A percentile compares a stretch with the other conserved stretches of the same genome.
Evolutionary conservation across 2,113 vertebrate species (phyloP).

Genomic region (Trematocara zebra): DNA sequence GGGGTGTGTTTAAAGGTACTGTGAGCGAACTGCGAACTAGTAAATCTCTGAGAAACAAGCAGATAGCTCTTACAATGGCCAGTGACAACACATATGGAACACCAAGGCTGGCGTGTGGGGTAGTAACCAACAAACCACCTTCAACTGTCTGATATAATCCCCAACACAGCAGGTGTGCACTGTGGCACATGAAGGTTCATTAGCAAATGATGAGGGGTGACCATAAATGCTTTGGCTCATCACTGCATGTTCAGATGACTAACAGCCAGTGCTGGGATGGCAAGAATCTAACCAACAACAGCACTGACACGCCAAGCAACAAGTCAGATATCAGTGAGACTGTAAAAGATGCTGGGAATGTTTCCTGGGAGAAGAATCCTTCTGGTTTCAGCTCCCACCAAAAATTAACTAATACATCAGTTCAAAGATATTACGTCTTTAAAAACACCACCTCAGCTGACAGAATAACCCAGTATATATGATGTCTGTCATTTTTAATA

Average conservation of each 20-base stretch:
- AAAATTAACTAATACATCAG: background rate
- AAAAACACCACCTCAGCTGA: background rate
- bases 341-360: background rate
- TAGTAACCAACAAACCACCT: background rate
- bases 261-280: background rate
- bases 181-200: background rate
- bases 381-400: background rate
- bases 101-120: background rate
- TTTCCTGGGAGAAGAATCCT: background rate
- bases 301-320: background rate
- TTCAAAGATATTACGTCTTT: background rate
- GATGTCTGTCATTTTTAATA: background rate
- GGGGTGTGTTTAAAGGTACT: background rate
- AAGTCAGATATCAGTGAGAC: background rate
- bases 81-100: background rate
- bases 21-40: background rate
- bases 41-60: accelerated
- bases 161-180: background rate
- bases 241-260: background rate
- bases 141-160: background rate
- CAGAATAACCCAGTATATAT: background rate
- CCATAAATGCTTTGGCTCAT: background rate
- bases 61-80: background rate
- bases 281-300: background rate
- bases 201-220: background rate